Conservation (phyloP, 1,140 invertebrate species). For the Eueides isabella region DNA sequence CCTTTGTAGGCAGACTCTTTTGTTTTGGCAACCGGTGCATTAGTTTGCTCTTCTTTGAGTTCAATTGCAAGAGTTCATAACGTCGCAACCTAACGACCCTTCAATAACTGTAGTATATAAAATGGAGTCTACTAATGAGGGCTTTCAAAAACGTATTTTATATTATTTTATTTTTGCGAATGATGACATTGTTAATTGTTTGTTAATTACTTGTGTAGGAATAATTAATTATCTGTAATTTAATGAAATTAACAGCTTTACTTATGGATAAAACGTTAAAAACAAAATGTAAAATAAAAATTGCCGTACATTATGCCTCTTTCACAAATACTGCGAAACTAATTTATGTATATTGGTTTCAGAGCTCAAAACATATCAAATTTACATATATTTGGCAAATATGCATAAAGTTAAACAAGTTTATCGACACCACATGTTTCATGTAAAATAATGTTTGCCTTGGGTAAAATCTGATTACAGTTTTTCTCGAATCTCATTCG, state of each 20-base stretch:
- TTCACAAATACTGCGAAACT: background rate
- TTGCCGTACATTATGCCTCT: background rate
- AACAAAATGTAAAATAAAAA: background rate
- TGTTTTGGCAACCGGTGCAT: conserved; percentile 23
- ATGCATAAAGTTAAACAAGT: conserved; percentile 8
- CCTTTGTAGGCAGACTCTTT: conserved; percentile 26
- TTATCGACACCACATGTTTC: conserved; percentile 23
- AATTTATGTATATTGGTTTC: conserved; percentile 5
- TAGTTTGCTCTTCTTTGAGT: conserved; percentile 16
- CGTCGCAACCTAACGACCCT: conserved; percentile 13
- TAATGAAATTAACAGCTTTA: too few species aligned
- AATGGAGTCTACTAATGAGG: background rate
- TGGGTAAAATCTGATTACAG: conserved; percentile 35
- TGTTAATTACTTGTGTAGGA: too few species aligned
- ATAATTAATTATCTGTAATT: too few species aligned
- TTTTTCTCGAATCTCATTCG: conserved; percentile 44
- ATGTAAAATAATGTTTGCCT: conserved; percentile 29
- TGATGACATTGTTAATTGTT: too few species aligned
- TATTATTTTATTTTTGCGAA: too few species aligned
- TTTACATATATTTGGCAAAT: conserved; percentile 6
- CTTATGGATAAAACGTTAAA: background rate
- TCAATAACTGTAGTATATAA: background rate
- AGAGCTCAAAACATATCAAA: background rate
- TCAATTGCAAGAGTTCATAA: conserved; percentile 18
- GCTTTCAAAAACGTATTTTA: background rate